These are phyloP conservation scores for Cheilosia scutellata DNA, from an alignment of 2,888 invertebrate genomes.

Conservation along the genomic window DNA sequence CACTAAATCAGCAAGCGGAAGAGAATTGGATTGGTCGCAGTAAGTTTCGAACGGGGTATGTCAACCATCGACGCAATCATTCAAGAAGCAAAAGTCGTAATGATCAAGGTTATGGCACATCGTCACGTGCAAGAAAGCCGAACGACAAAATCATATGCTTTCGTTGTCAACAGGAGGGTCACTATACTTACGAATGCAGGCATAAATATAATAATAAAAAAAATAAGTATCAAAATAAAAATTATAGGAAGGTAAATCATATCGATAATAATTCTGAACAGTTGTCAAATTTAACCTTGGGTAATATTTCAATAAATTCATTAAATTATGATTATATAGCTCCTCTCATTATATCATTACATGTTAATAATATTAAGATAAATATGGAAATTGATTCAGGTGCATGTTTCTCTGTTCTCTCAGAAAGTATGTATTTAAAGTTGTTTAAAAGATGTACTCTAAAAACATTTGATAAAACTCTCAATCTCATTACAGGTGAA, in stretches of 20 bases:
- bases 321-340: constrained; percentile 1
- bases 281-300: constrained; percentile 26
- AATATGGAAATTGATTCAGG: not conserved
- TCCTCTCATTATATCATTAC: constrained; percentile 10
- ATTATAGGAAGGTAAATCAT: constrained; percentile 25
- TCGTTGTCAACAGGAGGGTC: no score
- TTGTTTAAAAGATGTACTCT: not conserved
- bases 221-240: constrained; percentile 1
- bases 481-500: constrained; percentile 30
- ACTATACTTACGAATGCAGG: no score
- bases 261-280: constrained; percentile 28
- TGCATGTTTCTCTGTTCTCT: not conserved
- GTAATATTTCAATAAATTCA: constrained; percentile 27
- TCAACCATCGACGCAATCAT: no score
- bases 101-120: no score
- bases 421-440: not conserved
- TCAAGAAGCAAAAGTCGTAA: no score
- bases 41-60: constrained; percentile 7
- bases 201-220: no score
- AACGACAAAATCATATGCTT: no score
- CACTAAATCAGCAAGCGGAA: not conserved
- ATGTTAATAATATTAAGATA: constrained; percentile 16
- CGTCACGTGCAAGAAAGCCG: no score
- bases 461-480: constrained; percentile 18
- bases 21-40: constrained; percentile 22